These are phyloP conservation scores for Apamea crenata DNA, from an alignment of 2,888 invertebrate species.

Conservation along the genomic window DNA sequence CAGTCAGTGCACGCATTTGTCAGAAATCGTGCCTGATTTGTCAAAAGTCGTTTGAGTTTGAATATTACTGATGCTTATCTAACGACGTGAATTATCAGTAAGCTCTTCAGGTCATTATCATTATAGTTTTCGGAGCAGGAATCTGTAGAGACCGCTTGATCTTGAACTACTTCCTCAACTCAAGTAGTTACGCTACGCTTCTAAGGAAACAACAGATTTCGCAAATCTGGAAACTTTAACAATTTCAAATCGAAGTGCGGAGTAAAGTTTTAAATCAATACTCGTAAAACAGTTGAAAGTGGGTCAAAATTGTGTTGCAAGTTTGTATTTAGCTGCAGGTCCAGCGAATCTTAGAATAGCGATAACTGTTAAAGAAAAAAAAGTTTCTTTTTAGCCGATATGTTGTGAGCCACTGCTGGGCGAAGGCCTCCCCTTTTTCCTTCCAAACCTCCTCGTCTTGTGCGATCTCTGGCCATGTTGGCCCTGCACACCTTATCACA, in stretches of 20 bases:
- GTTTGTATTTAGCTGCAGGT: constrained; percentile 5
- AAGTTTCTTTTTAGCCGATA: neutral
- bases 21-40: too few relatives aligned
- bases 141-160: neutral
- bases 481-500: neutral
- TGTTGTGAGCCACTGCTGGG: too few relatives aligned
- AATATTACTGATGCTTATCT: neutral
- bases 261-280: constrained; percentile 44
- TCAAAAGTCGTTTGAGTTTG: neutral
- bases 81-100: too few relatives aligned
- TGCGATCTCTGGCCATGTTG: neutral
- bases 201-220: constrained; percentile 36
- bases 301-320: constrained; percentile 26
- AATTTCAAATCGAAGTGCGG: constrained; percentile 37
- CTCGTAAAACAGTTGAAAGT: constrained; percentile 32
- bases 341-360: neutral
- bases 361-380: neutral
- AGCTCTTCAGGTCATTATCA: neutral
- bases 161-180: constrained; percentile 10
- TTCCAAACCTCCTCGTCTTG: too few relatives aligned
- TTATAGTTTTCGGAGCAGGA: neutral
- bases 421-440: too few relatives aligned
- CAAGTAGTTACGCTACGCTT: constrained; percentile 15
- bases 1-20: too few relatives aligned
- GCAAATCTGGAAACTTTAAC: constrained; percentile 43